Base-by-base conservation (phyloP, 2,797 vertebrate genomes). In the Dallia pectoralis region DNA sequence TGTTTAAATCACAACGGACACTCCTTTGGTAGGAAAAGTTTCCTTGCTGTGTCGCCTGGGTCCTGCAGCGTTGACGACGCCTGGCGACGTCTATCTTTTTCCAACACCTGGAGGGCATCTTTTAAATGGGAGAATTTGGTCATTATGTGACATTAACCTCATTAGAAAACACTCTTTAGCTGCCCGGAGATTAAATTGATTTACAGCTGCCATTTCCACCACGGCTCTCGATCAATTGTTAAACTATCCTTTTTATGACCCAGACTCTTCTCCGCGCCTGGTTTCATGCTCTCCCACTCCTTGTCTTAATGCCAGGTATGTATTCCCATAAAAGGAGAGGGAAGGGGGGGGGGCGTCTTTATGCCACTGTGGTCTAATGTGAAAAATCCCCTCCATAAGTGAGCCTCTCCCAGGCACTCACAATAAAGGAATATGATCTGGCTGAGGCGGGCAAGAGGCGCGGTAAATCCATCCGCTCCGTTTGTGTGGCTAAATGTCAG, bases 121-220 rank as follows among this genome's bases (percentile, higher is more conserved):
- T 91, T 94, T 92, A 93, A 92, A 92, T 92, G 88, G 88, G 88
- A 86, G 89, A 93, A 93, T 94, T 91, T 92, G 92, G 93, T 93
- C 92, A 93, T 94, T 94, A 94, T 91, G 93, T 93, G 93, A 91
- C 92, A 93, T 93, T 94, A 94, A 94, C 92, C 93, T 94, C 93
- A 94, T 93, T 93, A 94, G 93, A 93, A 94, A 94, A 94, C 93
- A 94, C 92, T 94, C 92, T 93, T 93, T 92, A 94, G 91, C 93
- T 90, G 89, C 91, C 93, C 90, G 86, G 87, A 94, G 93, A 94
- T 93, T 93, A 93, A 94, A 94, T 94, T 93, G 93, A 94, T 94
- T 94, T 94, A 94, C 92, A 93, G 91, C 92, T 93, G 92, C 93
- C 93, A 93, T 93, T 94, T 93, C 90, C 91, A 93, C 89, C 92